Conservation (phyloP, 2,797 vertebrate genomes). For the Poecile montanus region DNA sequence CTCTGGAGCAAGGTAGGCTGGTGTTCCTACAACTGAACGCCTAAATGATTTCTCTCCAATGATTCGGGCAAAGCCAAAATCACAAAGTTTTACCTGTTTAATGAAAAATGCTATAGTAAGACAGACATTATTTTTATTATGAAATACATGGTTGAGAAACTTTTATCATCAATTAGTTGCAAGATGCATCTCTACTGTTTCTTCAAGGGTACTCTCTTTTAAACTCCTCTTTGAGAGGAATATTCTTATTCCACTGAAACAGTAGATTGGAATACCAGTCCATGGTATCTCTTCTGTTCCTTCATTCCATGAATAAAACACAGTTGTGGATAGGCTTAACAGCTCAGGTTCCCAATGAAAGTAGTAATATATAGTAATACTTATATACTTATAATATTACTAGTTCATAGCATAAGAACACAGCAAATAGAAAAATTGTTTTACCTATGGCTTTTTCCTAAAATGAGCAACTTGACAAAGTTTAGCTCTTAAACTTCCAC, state of each 20-base stretch:
- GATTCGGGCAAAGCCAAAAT: slow-evolving; percentile 96
- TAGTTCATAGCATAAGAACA: background rate
- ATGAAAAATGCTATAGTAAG: slow-evolving; percentile 12
- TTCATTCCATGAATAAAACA: background rate
- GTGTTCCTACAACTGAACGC: slow-evolving; percentile 94
- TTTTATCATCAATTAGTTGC: background rate
- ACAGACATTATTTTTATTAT: background rate
- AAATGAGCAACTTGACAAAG: background rate
- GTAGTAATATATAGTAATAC: background rate
- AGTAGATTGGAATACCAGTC: background rate
- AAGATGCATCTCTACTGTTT: background rate
- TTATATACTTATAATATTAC: background rate
- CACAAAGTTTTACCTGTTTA: slow-evolving; percentile 93
- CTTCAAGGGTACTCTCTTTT: background rate
- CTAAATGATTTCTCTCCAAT: slow-evolving; percentile 97
- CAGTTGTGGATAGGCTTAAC: background rate
- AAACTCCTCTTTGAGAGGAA: background rate
- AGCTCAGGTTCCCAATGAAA: background rate
- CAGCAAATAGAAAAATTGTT: background rate
- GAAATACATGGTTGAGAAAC: background rate
- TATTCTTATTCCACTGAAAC: background rate
- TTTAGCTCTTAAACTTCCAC: background rate
- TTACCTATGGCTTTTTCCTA: background rate
- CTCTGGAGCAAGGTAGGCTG: slow-evolving; percentile 94
- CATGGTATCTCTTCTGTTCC: background rate